These are phyloP conservation scores for Trichacis sp. DNA, from an alignment of 2,888 invertebrate species.

Conservation along the genomic window DNA sequence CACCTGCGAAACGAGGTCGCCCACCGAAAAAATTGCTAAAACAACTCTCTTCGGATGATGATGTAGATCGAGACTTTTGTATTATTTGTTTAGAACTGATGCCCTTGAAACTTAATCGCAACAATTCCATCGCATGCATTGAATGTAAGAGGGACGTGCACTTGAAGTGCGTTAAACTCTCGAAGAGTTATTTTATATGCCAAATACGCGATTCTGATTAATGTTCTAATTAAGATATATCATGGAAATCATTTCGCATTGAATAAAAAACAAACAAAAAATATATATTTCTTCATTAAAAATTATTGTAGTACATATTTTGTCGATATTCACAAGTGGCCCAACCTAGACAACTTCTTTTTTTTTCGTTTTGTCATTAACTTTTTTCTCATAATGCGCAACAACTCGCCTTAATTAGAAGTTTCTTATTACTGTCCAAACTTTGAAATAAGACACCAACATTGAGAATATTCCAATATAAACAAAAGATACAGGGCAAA, in stretches of 20 bases:
- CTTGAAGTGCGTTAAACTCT: neutral
- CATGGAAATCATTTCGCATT: neutral
- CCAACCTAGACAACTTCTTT: too few relatives aligned
- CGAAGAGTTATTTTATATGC: neutral
- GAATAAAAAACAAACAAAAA: too few relatives aligned
- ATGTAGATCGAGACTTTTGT: neutral
- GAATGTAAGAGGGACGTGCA: neutral
- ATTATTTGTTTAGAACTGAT: neutral
- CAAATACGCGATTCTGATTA: neutral
- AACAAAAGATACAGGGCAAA: too few relatives aligned
- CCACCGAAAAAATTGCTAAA: slow-evolving; percentile 1
- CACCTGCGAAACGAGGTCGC: slow-evolving; percentile 9
- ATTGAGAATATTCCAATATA: too few relatives aligned
- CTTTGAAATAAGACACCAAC: too few relatives aligned
- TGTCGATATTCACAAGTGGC: too few relatives aligned
- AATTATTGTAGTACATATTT: too few relatives aligned
- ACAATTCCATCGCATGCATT: slow-evolving; percentile 1
- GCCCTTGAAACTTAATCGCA: neutral
- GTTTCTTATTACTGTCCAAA: too few relatives aligned
- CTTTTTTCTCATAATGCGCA: too few relatives aligned
- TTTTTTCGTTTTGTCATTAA: too few relatives aligned
- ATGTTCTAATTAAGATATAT: neutral
- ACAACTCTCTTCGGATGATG: neutral
- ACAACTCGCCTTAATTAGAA: too few relatives aligned
- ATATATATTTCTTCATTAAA: too few relatives aligned